These are phyloP conservation scores for Xenus cinereus DNA, from an alignment of 2,113 vertebrate genomes.

Conservation along the genomic window DNA sequence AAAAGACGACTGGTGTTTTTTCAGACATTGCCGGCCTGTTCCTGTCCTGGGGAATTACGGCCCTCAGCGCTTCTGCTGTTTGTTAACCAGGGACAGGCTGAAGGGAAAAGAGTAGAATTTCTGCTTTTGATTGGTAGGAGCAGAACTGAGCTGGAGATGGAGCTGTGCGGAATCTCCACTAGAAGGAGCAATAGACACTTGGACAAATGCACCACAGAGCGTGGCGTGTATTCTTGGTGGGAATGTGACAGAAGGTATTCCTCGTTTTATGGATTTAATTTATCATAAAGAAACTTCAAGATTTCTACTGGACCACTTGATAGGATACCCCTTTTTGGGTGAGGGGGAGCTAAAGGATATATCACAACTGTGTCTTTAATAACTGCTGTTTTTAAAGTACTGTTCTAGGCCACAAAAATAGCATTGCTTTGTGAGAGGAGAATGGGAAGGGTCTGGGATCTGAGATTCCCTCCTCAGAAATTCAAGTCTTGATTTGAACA, in stretches of 20 bases:
- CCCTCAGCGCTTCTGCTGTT: conserved; percentile 10
- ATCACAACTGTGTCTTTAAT: conserved; percentile 64
- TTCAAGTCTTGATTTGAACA: conserved; percentile 12
- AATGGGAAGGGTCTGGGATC: conserved; percentile 32
- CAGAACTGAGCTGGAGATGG: background rate
- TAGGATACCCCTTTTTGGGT: conserved; percentile 23
- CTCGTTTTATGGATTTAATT: conserved; percentile 58
- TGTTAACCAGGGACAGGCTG: background rate
- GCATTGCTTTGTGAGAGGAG: conserved; percentile 38
- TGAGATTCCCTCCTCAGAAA: conserved; percentile 13
- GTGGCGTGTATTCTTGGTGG: conserved; percentile 21
- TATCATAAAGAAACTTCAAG: conserved; percentile 50
- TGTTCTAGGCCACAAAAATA: conserved; percentile 37
- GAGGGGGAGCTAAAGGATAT: conserved; percentile 19
- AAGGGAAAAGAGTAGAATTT: background rate
- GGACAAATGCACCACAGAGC: background rate
- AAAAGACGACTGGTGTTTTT: background rate
- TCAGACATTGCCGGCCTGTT: background rate
- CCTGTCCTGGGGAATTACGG: background rate
- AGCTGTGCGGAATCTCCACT: conserved; percentile 27
- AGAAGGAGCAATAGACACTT: conserved; percentile 55
- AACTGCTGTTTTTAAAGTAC: conserved; percentile 64
- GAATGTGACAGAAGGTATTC: conserved; percentile 57
- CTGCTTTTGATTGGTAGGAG: background rate
- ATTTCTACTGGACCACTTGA: conserved; percentile 59